Percentiles rank a stretch among this genome's conserved stretches.
These are phyloP conservation scores for Callithrix jacchus DNA, from an alignment of 2,113 vertebrate species.

Conservation along the genomic window DNA sequence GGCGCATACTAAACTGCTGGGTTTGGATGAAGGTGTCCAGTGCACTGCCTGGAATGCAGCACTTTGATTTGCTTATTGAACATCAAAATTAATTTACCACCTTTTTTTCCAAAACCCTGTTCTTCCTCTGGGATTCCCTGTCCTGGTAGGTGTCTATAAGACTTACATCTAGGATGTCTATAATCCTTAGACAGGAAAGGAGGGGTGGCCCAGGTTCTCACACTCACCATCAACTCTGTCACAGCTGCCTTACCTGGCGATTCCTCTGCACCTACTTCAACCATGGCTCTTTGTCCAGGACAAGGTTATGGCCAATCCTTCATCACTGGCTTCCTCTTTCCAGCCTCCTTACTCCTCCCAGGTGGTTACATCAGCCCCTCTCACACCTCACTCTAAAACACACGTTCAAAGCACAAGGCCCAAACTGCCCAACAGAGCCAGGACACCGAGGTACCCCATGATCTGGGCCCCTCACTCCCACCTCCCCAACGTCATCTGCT, in stretches of 20 bases:
- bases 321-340: background rate
- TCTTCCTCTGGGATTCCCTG: background rate
- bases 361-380: background rate
- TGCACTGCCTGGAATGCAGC: fast-evolving
- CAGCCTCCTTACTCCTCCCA: background rate
- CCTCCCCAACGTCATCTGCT: too few species aligned
- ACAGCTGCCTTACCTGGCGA: fast-evolving
- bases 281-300: background rate
- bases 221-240: too few species aligned
- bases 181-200: background rate
- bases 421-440: background rate
- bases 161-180: too few species aligned
- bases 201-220: fast-evolving
- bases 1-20: background rate
- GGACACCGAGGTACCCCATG: background rate
- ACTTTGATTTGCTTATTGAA: background rate
- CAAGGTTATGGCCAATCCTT: too few species aligned
- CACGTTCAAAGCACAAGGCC: fast-evolving
- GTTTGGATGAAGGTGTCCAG: background rate
- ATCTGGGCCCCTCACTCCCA: background rate
- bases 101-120: background rate
- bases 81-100: background rate
- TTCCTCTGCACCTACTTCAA: fast-evolving
- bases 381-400: background rate
- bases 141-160: background rate